Conservation (phyloP, 1,140 invertebrate species). For the Pararge aegeria region DNA sequence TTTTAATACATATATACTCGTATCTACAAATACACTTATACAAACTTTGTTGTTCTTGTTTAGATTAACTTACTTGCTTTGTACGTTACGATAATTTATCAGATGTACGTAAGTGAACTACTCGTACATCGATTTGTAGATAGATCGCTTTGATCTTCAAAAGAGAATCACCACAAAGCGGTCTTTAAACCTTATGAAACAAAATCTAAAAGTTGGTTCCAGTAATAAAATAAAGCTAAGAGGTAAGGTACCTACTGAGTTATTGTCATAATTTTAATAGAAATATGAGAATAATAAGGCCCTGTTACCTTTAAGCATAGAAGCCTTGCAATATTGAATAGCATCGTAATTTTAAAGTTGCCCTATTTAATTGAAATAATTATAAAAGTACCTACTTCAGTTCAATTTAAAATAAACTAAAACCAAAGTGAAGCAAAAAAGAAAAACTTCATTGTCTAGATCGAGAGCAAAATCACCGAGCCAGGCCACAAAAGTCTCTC, state of each 20-base stretch:
- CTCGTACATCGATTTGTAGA: neutral
- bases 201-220: neutral
- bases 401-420: neutral
- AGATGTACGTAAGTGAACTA: neutral
- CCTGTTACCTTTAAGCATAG: no score
- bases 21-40: no score
- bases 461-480: slow-evolving; percentile 17
- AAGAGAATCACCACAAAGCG: neutral
- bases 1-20: no score
- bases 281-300: no score
- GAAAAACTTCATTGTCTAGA: slow-evolving; percentile 17
- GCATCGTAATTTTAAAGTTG: no score
- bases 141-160: slow-evolving; percentile 3
- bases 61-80: neutral
- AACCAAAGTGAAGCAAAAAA: neutral
- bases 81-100: neutral
- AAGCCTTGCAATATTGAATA: no score
- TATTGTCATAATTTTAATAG: no score
- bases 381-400: neutral
- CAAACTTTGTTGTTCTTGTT: neutral
- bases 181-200: slow-evolving; percentile 1
- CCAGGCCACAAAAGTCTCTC: slow-evolving; percentile 29
- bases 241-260: no score
- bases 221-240: neutral
- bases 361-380: neutral